Percentiles rank a stretch among this genome's conserved stretches.
Conservation (phyloP, 2,888 invertebrate genomes). For the Eupithecia subumbrata region DNA sequence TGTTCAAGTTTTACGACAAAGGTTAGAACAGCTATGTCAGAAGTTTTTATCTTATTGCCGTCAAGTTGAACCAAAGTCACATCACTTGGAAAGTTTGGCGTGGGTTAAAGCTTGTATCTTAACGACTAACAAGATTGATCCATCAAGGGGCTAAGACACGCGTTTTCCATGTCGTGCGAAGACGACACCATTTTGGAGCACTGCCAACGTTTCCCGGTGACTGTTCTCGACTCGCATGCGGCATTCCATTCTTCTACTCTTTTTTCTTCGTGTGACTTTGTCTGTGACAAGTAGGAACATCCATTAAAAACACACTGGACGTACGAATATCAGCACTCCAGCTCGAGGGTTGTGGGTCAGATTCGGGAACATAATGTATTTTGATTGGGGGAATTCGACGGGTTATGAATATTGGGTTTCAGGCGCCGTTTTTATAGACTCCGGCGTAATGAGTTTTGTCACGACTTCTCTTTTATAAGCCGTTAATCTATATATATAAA, state of each 20-base stretch:
- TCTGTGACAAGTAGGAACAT: conserved; percentile 29
- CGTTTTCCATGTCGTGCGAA: conserved; percentile 39
- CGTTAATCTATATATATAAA: too few species aligned
- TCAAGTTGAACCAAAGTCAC: conserved; percentile 16
- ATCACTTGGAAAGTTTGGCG: conserved; percentile 16
- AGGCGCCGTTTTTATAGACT: conserved; percentile 42
- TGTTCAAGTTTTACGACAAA: conserved; percentile 12
- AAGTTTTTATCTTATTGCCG: conserved; percentile 13
- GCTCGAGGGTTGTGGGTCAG: conserved; percentile 42
- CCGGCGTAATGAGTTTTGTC: conserved; percentile 47
- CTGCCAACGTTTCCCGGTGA: conserved; percentile 39
- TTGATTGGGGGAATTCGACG: conserved; percentile 51
- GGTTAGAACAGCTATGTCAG: conserved; percentile 3
- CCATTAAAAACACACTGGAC: conserved; percentile 34
- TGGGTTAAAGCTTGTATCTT: conserved; percentile 19
- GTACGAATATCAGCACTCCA: conserved; percentile 28
- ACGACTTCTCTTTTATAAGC: conserved; percentile 39
- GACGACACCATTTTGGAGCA: conserved; percentile 42
- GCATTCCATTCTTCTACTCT: conserved; percentile 31
- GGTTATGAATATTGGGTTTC: conserved; percentile 45
- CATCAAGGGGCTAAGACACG: conserved; percentile 38
- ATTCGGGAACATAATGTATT: conserved; percentile 48
- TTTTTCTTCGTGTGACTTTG: conserved; percentile 32
- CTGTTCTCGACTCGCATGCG: conserved; percentile 37
- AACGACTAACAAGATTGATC: conserved; percentile 38